A percentile compares a stretch with the other conserved stretches of the same genome.
Conservation (phyloP, 2,797 vertebrate genomes). For the Cichlasoma orientale region DNA sequence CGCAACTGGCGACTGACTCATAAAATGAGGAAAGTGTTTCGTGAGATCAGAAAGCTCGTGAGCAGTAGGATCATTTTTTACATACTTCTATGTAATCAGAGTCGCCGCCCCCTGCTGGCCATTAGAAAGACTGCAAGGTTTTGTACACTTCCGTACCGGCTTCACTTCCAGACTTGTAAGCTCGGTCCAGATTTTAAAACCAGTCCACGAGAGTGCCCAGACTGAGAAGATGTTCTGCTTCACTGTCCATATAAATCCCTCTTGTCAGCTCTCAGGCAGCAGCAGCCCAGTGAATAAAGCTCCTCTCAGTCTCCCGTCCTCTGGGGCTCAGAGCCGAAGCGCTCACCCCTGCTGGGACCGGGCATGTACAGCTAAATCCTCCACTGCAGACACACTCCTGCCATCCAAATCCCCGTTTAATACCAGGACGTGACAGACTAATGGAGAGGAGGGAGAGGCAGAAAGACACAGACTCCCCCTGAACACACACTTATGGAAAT, state of each 20-base stretch:
- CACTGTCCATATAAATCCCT: constrained; percentile 1
- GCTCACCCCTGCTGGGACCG: constrained; percentile 29
- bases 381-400: constrained; percentile 46
- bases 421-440: constrained; percentile 49
- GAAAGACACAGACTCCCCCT: neutral
- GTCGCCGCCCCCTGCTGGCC: neutral
- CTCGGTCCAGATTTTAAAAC: too few relatives aligned
- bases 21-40: neutral
- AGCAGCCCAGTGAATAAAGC: constrained; percentile 14
- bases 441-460: constrained; percentile 15
- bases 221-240: neutral
- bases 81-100: rapidly evolving
- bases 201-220: neutral
- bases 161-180: neutral
- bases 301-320: constrained; percentile 13
- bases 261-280: neutral
- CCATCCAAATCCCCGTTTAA: constrained; percentile 60
- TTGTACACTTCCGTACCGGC: neutral
- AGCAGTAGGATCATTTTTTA: too few relatives aligned
- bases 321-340: constrained; percentile 16
- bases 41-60: neutral
- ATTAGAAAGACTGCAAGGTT: neutral
- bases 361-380: constrained; percentile 51
- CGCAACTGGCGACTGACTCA: too few relatives aligned
- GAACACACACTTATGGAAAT: neutral